A percentile compares a stretch with the other conserved stretches of the same genome.
These are phyloP conservation scores for Hofmannophila pseudospretella DNA, from an alignment of 2,888 invertebrate genomes.

Conservation along the genomic window DNA sequence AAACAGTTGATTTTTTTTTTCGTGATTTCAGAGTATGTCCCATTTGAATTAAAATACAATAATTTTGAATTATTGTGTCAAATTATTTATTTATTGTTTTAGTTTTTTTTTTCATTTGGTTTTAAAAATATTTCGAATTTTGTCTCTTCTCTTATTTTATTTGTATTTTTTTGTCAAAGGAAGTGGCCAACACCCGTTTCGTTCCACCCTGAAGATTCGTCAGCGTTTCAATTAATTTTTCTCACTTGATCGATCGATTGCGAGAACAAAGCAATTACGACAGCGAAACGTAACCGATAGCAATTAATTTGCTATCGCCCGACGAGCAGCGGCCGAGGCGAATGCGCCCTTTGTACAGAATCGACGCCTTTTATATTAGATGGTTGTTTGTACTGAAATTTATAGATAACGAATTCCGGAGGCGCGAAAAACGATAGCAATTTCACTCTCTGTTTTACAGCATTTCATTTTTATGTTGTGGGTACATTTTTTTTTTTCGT, in stretches of 20 bases:
- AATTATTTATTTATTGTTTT: too few species aligned
- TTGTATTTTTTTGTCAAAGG: too few species aligned
- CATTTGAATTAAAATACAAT: too few species aligned
- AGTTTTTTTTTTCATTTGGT: too few species aligned
- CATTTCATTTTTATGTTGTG: too few species aligned
- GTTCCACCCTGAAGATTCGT: slow-evolving; percentile 37
- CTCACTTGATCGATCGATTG: slow-evolving; percentile 65
- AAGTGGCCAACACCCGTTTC: slow-evolving; percentile 20
- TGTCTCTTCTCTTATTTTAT: too few species aligned
- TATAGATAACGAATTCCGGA: slow-evolving; percentile 21
- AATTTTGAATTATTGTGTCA: too few species aligned
- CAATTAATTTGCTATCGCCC: slow-evolving; percentile 74
- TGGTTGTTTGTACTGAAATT: slow-evolving; percentile 37
- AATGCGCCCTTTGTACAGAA: slow-evolving; percentile 54
- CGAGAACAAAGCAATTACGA: slow-evolving; percentile 72
- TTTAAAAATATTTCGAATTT: too few species aligned
- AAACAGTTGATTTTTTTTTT: too few species aligned
- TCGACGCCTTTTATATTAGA: slow-evolving; percentile 59
- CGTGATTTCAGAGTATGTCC: too few species aligned
- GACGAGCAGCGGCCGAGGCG: slow-evolving; percentile 54
- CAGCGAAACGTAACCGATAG: slow-evolving; percentile 65
- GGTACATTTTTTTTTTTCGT: too few species aligned
- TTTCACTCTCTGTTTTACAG: slow-evolving; percentile 4
- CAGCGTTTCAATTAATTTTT: slow-evolving; percentile 68
- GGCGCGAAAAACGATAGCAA: slow-evolving; percentile 14